These are phyloP conservation scores for Sminthurides aquaticus DNA, from an alignment of 2,888 invertebrate species.

Conservation along the genomic window DNA sequence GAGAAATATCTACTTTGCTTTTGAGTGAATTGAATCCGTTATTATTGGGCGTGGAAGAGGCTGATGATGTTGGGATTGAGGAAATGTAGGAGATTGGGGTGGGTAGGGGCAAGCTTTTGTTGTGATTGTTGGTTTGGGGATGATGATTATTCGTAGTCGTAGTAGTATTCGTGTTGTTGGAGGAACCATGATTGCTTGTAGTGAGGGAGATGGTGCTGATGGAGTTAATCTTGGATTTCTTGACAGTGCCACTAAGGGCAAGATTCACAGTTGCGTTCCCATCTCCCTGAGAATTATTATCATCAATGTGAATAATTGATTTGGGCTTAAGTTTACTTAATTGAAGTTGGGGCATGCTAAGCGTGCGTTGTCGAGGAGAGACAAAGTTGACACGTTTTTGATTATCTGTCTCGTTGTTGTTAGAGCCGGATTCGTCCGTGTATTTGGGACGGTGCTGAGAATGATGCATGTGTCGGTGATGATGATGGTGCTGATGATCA, in stretches of 20 bases:
- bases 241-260: no score
- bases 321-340: slow-evolving; percentile 41
- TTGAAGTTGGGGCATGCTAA: slow-evolving; percentile 73
- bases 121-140: not conserved
- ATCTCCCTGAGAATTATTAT: slow-evolving; percentile 22
- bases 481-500: slow-evolving; percentile 4
- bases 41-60: not conserved
- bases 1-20: not conserved
- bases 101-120: slow-evolving; percentile 2
- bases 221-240: not conserved
- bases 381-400: slow-evolving; percentile 51
- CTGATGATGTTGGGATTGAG: slow-evolving; percentile 11
- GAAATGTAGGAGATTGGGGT: slow-evolving; percentile 3
- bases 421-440: slow-evolving; percentile 5
- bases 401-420: slow-evolving; percentile 4
- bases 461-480: slow-evolving; percentile 4
- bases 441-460: not conserved
- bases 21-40: not conserved
- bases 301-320: slow-evolving; percentile 33
- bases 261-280: slow-evolving; percentile 18
- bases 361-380: slow-evolving; percentile 63
- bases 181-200: not conserved
- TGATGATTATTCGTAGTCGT: no score
- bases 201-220: not conserved
- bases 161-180: not conserved